Conservation (phyloP, 2,113 vertebrate species). For the Falcunculus frontatus region DNA sequence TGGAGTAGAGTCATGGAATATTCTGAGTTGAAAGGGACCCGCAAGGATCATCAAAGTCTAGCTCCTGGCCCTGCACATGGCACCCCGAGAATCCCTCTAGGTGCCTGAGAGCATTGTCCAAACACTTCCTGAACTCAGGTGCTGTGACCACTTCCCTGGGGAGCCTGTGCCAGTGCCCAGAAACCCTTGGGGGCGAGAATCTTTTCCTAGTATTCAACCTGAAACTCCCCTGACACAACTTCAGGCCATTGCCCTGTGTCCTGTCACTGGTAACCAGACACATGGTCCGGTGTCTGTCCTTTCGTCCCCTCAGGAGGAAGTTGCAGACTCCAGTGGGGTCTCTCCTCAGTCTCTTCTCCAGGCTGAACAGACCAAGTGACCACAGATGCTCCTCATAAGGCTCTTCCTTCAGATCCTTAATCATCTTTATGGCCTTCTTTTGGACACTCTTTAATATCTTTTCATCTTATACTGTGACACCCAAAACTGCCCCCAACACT, state of each 20-base stretch:
- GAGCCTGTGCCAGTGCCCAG: background rate
- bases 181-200: background rate
- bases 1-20: background rate
- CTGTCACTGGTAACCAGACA: background rate
- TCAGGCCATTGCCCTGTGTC: background rate
- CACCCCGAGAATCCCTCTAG: background rate
- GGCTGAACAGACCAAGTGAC: background rate
- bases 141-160: background rate
- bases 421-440: background rate
- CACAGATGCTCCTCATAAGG: background rate
- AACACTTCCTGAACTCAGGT: background rate
- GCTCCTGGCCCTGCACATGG: background rate
- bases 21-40: background rate
- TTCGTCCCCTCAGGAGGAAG: background rate
- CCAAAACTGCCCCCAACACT: background rate
- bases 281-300: fast-evolving
- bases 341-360: background rate
- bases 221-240: background rate
- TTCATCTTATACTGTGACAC: too few species aligned
- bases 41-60: background rate
- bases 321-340: background rate
- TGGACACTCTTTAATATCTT: background rate
- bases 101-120: background rate
- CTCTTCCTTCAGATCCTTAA: background rate
- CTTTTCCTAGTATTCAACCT: background rate